Conservation (phyloP, 2,113 vertebrate genomes). For the Amazona guildingii region DNA sequence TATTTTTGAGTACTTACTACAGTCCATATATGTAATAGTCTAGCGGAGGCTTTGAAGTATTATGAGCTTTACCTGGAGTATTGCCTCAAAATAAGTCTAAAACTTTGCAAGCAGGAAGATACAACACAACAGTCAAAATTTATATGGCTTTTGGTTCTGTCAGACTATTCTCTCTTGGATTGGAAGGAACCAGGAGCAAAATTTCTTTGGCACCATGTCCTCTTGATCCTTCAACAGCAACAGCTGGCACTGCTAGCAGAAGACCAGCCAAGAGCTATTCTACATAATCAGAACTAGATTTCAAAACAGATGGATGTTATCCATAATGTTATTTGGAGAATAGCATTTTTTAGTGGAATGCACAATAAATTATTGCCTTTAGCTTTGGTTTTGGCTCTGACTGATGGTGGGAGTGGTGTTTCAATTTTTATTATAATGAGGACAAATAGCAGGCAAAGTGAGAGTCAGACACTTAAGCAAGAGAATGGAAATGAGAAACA, state of each 20-base stretch:
- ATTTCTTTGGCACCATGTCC: conserved; percentile 13
- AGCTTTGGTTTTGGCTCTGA: conserved; percentile 37
- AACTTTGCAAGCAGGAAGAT: not conserved
- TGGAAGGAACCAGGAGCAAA: conserved; percentile 3
- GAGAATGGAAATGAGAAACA: conserved; percentile 24
- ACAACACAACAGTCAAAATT: not conserved
- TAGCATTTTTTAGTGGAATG: conserved; percentile 13
- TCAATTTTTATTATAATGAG: conserved; percentile 36
- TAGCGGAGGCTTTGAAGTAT: not conserved
- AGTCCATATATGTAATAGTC: not conserved
- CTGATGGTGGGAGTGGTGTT: not conserved
- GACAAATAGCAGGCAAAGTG: conserved; percentile 54
- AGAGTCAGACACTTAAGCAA: conserved; percentile 42
- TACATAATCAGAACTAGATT: conserved; percentile 49
- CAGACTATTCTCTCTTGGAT: not conserved
- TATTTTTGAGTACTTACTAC: not conserved
- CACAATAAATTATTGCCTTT: conserved; percentile 29
- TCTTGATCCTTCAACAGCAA: conserved; percentile 31
- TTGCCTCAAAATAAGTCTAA: not conserved
- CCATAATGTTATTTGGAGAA: conserved; percentile 46
- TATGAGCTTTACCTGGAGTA: not conserved
- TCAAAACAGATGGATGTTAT: conserved; percentile 53
- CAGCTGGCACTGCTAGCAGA: conserved; percentile 29
- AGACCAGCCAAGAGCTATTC: conserved; percentile 50
- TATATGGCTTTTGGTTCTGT: not conserved